Base-by-base conservation (phyloP, 2,888 invertebrate genomes). In the Coleophora deauratella region DNA sequence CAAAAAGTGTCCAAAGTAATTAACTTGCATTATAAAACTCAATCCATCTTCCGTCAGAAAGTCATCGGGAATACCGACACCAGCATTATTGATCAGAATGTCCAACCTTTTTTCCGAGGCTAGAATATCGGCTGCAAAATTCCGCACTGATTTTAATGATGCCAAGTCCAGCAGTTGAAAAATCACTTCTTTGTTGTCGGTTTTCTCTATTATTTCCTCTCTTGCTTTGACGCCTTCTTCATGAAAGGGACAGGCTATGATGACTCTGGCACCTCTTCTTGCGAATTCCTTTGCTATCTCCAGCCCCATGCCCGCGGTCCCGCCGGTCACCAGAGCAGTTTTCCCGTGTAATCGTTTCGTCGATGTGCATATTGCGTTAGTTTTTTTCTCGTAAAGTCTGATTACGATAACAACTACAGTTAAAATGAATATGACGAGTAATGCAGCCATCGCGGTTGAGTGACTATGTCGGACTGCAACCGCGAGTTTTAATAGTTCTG, bases 1-100 rank as follows among this genome's bases (percentile, higher is more conserved):
- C 33, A 96, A 80, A 67, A 95, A 96, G 14, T 94, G 94, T 0
- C 96, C 96, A 69, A 92, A 93, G 57, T 95, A 92, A 69, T 96
- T 96, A 2, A 94, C 93, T 3, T 92, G 94, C 90, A 94, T 93
- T 2, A 92, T 93, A 49, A 89, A 69, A 66, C 95, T 95, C 39
- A 95, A 70, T 0, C 91, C 93, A 61, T 95, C 94, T 59, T 90
- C 90, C 33, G 91, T 91, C 46, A 86, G 82, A 13, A 30, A 30
- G 8, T 47, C 87, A n/a, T 72, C 73, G 55, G 89, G 88, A 1
- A 87, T 81, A 51, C 91, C 87, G 0, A 90, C 91, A 9, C 93
- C 95, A 1, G 94, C 94, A 65, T 95, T 95, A 62, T 94, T 93
- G 41, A 95, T 88, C 8, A 95, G 72, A 2, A 93, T 90, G 69